These are phyloP conservation scores for Pachyramphus minor DNA, from an alignment of 2,113 vertebrate genomes.

Conservation along the genomic window DNA sequence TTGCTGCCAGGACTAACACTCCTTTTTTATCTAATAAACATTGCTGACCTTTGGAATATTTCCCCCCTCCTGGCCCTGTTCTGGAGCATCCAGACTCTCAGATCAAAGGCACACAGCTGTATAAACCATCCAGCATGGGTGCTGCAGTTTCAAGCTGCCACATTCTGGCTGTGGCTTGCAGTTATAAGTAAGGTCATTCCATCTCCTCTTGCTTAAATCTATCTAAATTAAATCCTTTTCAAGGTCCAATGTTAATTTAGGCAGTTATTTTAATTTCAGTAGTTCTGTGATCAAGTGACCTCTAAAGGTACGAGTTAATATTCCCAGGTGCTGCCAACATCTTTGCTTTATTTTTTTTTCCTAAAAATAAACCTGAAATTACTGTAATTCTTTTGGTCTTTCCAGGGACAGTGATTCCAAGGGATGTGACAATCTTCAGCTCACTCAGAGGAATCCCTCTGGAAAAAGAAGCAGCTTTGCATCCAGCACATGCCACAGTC, in stretches of 20 bases:
- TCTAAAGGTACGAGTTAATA: neutral
- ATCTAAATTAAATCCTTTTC: neutral
- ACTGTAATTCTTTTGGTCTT: neutral
- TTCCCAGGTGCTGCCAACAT: neutral
- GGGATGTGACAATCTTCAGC: neutral
- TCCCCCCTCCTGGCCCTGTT: neutral
- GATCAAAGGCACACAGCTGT: neutral
- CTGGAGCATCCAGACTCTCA: neutral
- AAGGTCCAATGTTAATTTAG: neutral
- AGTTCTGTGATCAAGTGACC: neutral
- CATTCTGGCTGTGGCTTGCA: neutral
- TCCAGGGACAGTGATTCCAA: neutral
- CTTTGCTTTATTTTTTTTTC: neutral
- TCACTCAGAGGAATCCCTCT: neutral
- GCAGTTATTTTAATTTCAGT: neutral
- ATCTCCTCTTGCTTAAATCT: neutral
- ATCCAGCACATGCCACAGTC: neutral
- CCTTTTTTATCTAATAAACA: neutral
- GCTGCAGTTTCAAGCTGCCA: neutral
- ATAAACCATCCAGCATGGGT: neutral
- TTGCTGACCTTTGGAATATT: neutral
- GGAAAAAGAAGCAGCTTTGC: neutral
- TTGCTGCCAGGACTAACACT: neutral
- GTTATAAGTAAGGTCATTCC: neutral
- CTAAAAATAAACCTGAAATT: neutral